Base-by-base conservation (phyloP, 1,140 invertebrate genomes). In the Saccostrea glomerata region DNA sequence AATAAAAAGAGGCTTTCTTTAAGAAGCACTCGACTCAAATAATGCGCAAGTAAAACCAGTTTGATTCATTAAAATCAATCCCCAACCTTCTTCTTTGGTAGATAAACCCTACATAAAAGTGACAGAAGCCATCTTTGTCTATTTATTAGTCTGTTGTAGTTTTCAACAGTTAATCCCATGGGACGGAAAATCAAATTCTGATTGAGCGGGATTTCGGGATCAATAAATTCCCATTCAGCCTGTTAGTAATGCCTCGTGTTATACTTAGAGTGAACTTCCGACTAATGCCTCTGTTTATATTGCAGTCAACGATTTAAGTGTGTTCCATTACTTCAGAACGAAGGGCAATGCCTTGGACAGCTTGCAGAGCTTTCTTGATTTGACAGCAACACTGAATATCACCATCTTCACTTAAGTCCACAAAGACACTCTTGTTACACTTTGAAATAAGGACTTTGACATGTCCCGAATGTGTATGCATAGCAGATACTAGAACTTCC, bases 81-180 rank as follows among this genome's bases (percentile, higher is more conserved):
- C 25, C 15, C 15, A 15, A 6, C 58, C 25, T 77, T 30, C 13
- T 77, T 30, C 23, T 30, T 36, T 25, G 23, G 25, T 77, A 77
- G 23, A 77, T 30, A 77, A 77, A 25, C 13, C 70, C 11, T 30
- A 77, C 25, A 77, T 30, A 77, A 30, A 30, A 36, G 70, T 77
- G 70, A 77, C 70, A 77, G 70, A 77, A 30, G 25, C 70, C 70
- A 77, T 36, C 70, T 77, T 77, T 77, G 30, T 77, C 70, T 77
- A 77, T 77, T 77, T 30, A 77, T 77, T 77, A 77, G 70, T 77
- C 70, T 77, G 25, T 77, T 77, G 70, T 36, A 77, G 70, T 77
- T 77, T 25, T 77, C 30, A 36, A 36, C 25, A 30, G 70, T 77
- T 77, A 36, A 30, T 77, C 70, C 70, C 70, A 15, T 77, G 70